A percentile compares a stretch with the other conserved stretches of the same genome.
These are phyloP conservation scores for Alethe castanea DNA, from an alignment of 2,113 vertebrate genomes.

Conservation along the genomic window DNA sequence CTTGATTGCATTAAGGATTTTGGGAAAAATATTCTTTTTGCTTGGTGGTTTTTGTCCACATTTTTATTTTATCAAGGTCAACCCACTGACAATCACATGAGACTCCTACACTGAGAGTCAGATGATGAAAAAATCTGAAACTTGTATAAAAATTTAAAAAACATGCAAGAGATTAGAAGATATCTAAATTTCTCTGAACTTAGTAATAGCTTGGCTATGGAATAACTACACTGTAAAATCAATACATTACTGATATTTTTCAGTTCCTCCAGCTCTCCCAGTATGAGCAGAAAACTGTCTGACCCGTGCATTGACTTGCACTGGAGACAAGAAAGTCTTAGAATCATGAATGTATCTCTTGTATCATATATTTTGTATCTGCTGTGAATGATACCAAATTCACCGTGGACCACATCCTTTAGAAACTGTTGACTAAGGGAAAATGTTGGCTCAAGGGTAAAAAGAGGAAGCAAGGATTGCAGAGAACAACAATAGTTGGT, in stretches of 20 bases:
- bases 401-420: background rate
- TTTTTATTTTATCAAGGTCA: background rate
- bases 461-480: background rate
- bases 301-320: background rate
- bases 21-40: background rate
- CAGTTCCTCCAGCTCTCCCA: background rate
- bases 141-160: background rate
- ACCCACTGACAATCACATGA: background rate
- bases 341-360: background rate
- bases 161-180: background rate
- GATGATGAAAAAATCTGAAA: background rate
- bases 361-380: background rate
- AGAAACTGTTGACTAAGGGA: background rate
- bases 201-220: background rate
- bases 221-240: background rate
- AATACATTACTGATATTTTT: background rate
- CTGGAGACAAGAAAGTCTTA: background rate
- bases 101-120: background rate
- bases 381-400: background rate
- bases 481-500: background rate
- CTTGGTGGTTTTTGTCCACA: too few relatives aligned
- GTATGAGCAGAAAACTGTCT: background rate
- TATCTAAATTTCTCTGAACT: background rate
- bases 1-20: background rate
- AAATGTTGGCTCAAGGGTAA: background rate